Evolutionary conservation across 2,888 invertebrate genomes (phyloP), one percentile per base, ranked within the genome.

Genomic region (Heliconius ethilla): DNA sequence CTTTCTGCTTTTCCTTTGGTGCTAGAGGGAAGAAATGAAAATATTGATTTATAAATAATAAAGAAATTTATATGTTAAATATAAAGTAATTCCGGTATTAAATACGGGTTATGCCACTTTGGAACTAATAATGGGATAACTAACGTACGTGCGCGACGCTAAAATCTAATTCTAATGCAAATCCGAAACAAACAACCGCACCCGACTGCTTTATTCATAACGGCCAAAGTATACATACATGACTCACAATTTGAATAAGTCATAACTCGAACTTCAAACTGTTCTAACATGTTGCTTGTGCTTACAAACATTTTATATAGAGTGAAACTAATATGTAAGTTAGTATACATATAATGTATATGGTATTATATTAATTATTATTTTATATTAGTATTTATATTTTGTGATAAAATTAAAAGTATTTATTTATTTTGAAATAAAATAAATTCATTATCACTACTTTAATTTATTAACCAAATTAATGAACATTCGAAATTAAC

Each of bases 151-250:
- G 81, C 81, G 77, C 79, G 76, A 79, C 81, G 80, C 81, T 79
- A 78, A 78, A 84, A 87, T 88, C 85, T 86, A 88, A 89, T 89
- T 89, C 86, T 84, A 85, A 87, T 87, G 86, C 86, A 88, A 90
- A 89, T 87, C 81, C 84, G 79, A 82, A 80, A 82, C 85, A 85
- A 85, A 86, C 84, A 85, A 75, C 67, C n/a, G 65, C 74, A 77
- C 69, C 73, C 75, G 75, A 75, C 72, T 66, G 76, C 77, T 78
- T 87, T 81, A 84, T 83, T 83, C 83, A 82, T 80, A 79, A 81
- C 77, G 79, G 77, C 78, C 33, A 78, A 84, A 86, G 85, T 86
- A 85, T 33, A 33, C 84, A 85, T 33, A 33, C 84, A 79, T 81
- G 78, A 87, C 85, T 88, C 86, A 83, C 82, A 80, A 79, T 83